Evolutionary conservation across 2,888 invertebrate species (phyloP).

Genomic region (Amphipyra berbera): DNA sequence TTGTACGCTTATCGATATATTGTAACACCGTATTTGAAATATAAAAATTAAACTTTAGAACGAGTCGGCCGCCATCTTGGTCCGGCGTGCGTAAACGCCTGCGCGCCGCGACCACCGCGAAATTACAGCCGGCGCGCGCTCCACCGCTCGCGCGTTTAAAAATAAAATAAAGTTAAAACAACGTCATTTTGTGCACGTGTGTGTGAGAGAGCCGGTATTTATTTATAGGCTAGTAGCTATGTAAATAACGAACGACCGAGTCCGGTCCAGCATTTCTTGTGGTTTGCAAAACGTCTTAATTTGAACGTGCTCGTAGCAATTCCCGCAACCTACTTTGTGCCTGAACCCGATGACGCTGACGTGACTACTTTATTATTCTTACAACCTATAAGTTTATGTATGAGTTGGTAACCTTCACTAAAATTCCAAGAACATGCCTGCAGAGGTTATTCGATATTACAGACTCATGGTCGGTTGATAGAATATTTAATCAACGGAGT

Average conservation of each 20-base stretch:
- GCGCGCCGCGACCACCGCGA: slow-evolving; percentile 88
- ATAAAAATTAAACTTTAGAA: slow-evolving; percentile 73
- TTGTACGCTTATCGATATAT: slow-evolving; percentile 70
- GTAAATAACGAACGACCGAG: slow-evolving; percentile 84
- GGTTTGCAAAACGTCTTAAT: slow-evolving; percentile 88
- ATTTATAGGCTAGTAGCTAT: slow-evolving; percentile 90
- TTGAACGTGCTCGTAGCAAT: slow-evolving; percentile 69
- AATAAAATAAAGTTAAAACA: slow-evolving; percentile 90
- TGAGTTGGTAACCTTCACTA: slow-evolving; percentile 48
- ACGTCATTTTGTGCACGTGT: slow-evolving; percentile 88
- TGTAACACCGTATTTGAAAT: slow-evolving; percentile 69
- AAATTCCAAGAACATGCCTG: slow-evolving; percentile 37
- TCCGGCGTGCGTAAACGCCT: slow-evolving; percentile 87
- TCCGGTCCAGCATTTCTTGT: slow-evolving; percentile 81
- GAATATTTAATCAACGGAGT: slow-evolving; percentile 45
- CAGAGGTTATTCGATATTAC: slow-evolving; percentile 11
- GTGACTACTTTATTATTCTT: slow-evolving; percentile 54
- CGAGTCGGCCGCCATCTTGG: slow-evolving; percentile 84
- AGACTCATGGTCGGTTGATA: slow-evolving; percentile 25
- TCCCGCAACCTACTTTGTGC: slow-evolving; percentile 68
- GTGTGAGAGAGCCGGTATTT: slow-evolving; percentile 87
- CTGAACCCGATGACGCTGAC: slow-evolving; percentile 54
- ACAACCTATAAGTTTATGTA: slow-evolving; percentile 34
- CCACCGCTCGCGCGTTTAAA: slow-evolving; percentile 86
- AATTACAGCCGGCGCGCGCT: slow-evolving; percentile 86